Evolutionary conservation across 1,140 invertebrate genomes (phyloP), one percentile per base, ranked within the genome.

Genomic region (Hycleus cichorii): DNA sequence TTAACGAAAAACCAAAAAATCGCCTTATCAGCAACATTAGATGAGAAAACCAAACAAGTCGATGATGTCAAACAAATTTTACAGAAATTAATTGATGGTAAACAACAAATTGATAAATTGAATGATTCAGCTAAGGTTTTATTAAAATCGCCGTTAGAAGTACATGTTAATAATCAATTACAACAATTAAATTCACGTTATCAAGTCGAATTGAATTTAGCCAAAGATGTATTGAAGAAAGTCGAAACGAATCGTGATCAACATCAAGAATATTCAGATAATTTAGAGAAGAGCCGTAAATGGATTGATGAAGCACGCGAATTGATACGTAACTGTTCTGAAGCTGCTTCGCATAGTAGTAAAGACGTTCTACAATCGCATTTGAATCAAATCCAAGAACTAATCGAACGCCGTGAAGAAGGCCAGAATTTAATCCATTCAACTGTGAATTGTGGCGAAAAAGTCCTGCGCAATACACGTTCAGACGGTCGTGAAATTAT

Each of bases 361-460:
- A 88, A 88, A 67, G 91, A 95, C 65, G 85, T 84, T 26, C 75
- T 97, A 24, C 91, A 96, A 69, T 80, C 83, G 49, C 84, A 91
- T 54, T 74, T 97, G 6, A 83, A 88, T 59, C 84, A 88, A 66
- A 88, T 89, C 25, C 86, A 96, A 80, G 86, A 94, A 58, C 74
- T 95, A 1, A 75, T 93, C 11, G 80, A 81, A 57, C 85, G 86
- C 70, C 86, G 94, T 46, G 95, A 98, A 72, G 86, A 93, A 76
- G 94, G 93, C 2, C 93, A 96, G 69, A 88, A 87, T 69, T 73
- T 95, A 4, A 86, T 97, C 0, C 93, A 97, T 67, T 80, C 87
- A 0, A 91, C 93, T 9, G 85, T 96, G 0, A 95, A 92, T 64
- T 91, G 87, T 72, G 93, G 93, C 11, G 94, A 98, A 73, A 97